Percentiles rank a stretch among this genome's conserved stretches.
These are phyloP conservation scores for Pocillopora meandrina DNA, from an alignment of 92 coral and sea anemone genomes.

Conservation along the genomic window DNA sequence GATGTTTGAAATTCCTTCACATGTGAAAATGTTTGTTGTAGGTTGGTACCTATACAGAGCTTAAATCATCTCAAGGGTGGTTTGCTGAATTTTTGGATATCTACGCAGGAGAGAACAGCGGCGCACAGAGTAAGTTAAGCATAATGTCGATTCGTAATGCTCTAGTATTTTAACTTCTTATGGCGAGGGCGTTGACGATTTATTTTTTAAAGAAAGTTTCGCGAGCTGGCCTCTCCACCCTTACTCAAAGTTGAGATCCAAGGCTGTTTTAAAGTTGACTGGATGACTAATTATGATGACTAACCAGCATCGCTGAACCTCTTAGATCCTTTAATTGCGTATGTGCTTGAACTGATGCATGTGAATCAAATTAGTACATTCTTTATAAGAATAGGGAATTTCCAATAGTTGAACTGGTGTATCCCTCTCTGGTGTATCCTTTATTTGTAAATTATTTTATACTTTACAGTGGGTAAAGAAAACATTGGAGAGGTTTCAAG, in stretches of 20 bases:
- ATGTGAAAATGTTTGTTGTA: neutral
- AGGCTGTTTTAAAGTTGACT: no score
- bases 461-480: neutral
- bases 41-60: constrained; percentile 86
- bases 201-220: no score
- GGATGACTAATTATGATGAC: no score
- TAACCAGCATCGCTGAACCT: no score
- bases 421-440: neutral
- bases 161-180: neutral
- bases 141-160: no score
- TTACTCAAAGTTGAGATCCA: no score
- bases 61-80: constrained; percentile 70
- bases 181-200: no score
- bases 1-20: neutral
- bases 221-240: no score
- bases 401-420: neutral
- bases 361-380: no score
- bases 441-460: neutral
- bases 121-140: neutral
- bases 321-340: no score
- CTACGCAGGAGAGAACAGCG: constrained; percentile 59
- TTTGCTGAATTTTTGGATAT: constrained; percentile 88
- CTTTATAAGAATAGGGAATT: neutral
- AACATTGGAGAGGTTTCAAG: neutral
- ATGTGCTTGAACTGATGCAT: no score